Evolutionary conservation across 2,113 vertebrate genomes (phyloP), one percentile per base, ranked within the genome.

Genomic region (Trichechus manatus): DNA sequence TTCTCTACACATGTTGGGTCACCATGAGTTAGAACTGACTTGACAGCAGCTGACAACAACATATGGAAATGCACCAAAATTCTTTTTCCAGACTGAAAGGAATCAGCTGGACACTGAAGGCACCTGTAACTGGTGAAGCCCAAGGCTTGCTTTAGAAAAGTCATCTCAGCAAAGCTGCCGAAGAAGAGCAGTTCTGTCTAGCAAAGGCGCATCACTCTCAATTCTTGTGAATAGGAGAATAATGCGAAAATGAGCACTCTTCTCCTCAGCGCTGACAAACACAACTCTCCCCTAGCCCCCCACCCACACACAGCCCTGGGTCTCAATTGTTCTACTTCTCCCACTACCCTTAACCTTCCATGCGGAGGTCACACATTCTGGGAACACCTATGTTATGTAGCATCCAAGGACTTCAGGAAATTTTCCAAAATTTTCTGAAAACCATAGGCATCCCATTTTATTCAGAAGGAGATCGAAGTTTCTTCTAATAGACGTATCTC

Each of bases 261-360:
- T 53, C 11, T 81, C 7, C 27, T 70, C 0, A 7, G 19, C 2
- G 29, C 17, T 8, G 23, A 53, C 15, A 10, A 22, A 68, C 36
- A 66, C 31, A 25, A 20, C 36, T 74, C 36, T 39, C 72, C 20
- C 70, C 29, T 2, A 22, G 53, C 11, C 39, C 59, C 23, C 22
- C 59, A 56, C 68, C n/a, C 29, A 56, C 44, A 56, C 33, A 33
- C 15, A 1, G 2, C 0, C 25, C 19, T 25, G 29, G 0, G 19
- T 31, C 50, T 97, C 68, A 25, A 36, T 4, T 83, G 42, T 78
- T 66, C 53, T 31, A 63, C 27, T 91, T 23, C 15, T 84, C 27
- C 61, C 9, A 2, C 42, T 39, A 33, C 50, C 4, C 81, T 33
- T 6, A 4, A 31, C 72, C 9, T 77, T 50, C 61, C 47, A 85